These are phyloP conservation scores for Psephotus haematonotus DNA, from an alignment of 2,113 vertebrate genomes.

Conservation along the genomic window DNA sequence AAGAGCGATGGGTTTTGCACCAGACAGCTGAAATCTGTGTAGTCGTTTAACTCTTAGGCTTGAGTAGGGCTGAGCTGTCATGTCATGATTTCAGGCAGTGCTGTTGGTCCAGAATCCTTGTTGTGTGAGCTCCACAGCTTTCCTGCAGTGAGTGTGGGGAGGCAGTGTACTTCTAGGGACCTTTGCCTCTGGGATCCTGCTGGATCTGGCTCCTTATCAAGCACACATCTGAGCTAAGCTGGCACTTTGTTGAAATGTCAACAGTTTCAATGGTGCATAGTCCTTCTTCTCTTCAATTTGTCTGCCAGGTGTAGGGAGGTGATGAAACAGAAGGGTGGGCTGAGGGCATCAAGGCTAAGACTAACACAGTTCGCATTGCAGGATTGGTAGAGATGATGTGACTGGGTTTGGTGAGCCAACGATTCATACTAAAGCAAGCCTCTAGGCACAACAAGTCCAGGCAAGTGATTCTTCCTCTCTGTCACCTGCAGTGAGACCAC, in stretches of 20 bases:
- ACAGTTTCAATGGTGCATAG: neutral
- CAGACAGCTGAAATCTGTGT: neutral
- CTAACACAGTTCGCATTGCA: neutral
- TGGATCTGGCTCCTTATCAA: neutral
- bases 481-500: neutral
- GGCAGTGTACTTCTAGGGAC: neutral
- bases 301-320: neutral
- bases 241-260: neutral
- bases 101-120: neutral
- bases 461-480: neutral
- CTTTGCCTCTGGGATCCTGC: neutral
- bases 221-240: neutral
- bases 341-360: neutral
- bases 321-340: neutral
- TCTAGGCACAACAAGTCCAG: neutral
- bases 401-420: neutral
- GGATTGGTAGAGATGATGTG: neutral
- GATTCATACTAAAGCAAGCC: neutral
- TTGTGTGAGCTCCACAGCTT: neutral
- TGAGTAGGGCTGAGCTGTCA: neutral
- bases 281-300: neutral
- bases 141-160: neutral
- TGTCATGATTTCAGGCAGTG: neutral
- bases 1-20: neutral
- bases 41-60: neutral